Evolutionary conservation across 2,113 vertebrate species (phyloP).

Genomic region (Heterotilapia buettikoferi): DNA sequence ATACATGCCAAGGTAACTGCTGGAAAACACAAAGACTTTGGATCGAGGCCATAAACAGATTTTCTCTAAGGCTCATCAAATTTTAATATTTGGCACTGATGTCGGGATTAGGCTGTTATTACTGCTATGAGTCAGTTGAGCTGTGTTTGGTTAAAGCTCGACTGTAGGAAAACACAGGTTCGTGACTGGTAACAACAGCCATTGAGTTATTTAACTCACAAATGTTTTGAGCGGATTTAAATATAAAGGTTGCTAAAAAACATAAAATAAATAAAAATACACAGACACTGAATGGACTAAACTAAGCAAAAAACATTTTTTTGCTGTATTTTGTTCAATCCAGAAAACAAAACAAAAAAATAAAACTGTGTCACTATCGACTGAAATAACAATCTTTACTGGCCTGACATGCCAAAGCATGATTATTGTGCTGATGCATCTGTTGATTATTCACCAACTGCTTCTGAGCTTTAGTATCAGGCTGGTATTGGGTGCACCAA

Average conservation of each 20-base stretch:
- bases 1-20: background rate
- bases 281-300: background rate
- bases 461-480: too few relatives aligned
- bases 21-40: background rate
- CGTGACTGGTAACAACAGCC: background rate
- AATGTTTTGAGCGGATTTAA: background rate
- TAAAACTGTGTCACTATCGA: background rate
- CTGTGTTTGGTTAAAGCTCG: background rate
- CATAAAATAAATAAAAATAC: background rate
- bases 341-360: background rate
- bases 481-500: background rate
- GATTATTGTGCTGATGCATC: background rate
- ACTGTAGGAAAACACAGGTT: background rate
- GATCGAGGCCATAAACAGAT: background rate
- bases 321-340: background rate
- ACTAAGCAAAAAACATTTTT: background rate
- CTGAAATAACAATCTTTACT: background rate
- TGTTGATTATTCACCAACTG: background rate
- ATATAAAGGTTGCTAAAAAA: background rate
- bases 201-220: background rate
- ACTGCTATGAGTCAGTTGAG: background rate
- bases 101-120: background rate
- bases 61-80: background rate
- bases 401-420: background rate
- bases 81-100: background rate